A percentile compares a stretch with the other conserved stretches of the same genome.
These are phyloP conservation scores for Lasioglossum lativentre DNA, from an alignment of 2,888 invertebrate species.

Conservation along the genomic window DNA sequence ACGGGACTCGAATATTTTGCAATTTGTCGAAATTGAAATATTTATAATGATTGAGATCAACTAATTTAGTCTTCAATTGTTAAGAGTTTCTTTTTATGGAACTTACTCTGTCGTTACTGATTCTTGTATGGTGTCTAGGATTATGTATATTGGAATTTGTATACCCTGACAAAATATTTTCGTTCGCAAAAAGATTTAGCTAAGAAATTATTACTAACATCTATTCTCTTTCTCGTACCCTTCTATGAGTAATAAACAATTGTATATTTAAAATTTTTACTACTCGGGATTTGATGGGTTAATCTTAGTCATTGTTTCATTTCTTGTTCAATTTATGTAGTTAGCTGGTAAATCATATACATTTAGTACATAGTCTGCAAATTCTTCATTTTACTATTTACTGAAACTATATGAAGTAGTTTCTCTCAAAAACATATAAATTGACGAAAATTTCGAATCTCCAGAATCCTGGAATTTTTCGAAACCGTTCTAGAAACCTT, in stretches of 20 bases:
- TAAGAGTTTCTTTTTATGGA: not conserved
- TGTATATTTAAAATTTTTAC: not conserved
- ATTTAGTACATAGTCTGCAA: not conserved
- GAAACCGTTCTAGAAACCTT: no score
- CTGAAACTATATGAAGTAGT: not conserved
- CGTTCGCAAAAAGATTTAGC: no score
- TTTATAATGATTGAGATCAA: not conserved
- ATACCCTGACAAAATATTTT: not conserved
- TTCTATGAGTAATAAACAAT: not conserved
- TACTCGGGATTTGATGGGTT: not conserved
- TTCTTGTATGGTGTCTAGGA: not conserved
- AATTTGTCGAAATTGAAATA: not conserved
- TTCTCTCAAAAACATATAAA: not conserved
- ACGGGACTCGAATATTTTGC: not conserved
- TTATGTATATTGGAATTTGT: not conserved
- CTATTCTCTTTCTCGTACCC: not conserved
- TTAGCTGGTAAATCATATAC: not conserved
- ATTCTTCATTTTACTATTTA: not conserved
- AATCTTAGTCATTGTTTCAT: not conserved
- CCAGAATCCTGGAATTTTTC: no score
- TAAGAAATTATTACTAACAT: no score
- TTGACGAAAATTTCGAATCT: no score
- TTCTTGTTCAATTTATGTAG: not conserved
- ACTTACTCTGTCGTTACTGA: not conserved
- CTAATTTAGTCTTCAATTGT: not conserved